Percentiles rank a stretch among this genome's conserved stretches.
Conservation (phyloP, 1,140 invertebrate genomes). For the Habropoda laboriosa region DNA sequence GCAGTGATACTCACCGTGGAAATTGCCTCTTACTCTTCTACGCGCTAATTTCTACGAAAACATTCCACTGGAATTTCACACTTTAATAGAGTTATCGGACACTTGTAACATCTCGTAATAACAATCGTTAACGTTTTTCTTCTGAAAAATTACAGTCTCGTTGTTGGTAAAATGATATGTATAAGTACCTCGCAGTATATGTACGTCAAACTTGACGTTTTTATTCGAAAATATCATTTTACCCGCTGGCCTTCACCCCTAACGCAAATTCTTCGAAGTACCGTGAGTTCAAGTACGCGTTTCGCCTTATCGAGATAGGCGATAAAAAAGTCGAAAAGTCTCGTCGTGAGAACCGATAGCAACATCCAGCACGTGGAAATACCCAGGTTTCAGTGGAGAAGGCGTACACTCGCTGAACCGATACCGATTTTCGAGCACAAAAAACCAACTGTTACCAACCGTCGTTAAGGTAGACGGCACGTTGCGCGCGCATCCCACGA, state of each 20-base stretch:
- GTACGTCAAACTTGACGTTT: too few species aligned
- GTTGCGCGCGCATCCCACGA: neutral
- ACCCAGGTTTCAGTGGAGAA: neutral
- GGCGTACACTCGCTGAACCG: neutral
- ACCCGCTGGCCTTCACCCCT: too few species aligned
- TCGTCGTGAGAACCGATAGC: neutral
- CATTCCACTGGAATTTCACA: too few species aligned
- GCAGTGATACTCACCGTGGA: slow-evolving; percentile 14
- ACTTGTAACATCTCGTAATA: too few species aligned
- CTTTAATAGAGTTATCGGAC: too few species aligned
- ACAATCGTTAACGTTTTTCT: too few species aligned
- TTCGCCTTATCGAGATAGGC: neutral
- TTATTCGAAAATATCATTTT: too few species aligned
- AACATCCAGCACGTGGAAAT: neutral
- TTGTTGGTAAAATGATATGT: too few species aligned
- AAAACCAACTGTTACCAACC: neutral
- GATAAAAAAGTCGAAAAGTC: neutral
- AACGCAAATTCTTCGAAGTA: neutral
- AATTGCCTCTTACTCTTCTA: neutral
- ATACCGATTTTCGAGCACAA: neutral
- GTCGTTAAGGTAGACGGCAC: neutral
- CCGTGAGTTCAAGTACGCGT: neutral
- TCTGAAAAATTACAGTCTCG: too few species aligned
- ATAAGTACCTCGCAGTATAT: too few species aligned
- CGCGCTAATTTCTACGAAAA: too few species aligned